These are phyloP conservation scores for Zaprionus inermis DNA, from an alignment of 1,140 invertebrate genomes.

Conservation along the genomic window DNA sequence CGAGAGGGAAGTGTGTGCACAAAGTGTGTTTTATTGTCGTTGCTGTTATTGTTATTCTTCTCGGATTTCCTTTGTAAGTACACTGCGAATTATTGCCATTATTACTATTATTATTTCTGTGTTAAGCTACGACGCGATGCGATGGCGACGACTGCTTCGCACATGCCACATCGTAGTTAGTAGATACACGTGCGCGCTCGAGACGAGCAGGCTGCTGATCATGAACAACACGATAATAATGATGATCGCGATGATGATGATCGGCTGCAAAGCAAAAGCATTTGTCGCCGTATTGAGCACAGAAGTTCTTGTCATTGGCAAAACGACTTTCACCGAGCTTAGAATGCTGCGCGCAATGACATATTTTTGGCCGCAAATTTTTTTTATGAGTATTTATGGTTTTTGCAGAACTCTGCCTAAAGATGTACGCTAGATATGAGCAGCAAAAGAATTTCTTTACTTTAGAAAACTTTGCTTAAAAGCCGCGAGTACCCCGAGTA, in stretches of 20 bases:
- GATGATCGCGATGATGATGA: conserved; percentile 32
- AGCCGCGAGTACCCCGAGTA: neutral
- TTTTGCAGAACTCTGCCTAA: conserved; percentile 58
- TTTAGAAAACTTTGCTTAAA: conserved; percentile 12
- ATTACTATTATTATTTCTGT: conserved; percentile 80
- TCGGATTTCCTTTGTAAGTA: conserved; percentile 53
- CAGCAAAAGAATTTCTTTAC: conserved; percentile 32
- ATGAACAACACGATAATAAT: conserved; percentile 37
- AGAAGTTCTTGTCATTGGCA: conserved; percentile 77
- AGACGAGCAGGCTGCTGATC: conserved; percentile 26
- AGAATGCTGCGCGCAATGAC: conserved; percentile 63
- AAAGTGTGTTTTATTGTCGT: conserved; percentile 10
- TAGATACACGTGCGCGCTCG: conserved; percentile 56
- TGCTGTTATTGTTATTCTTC: conserved; percentile 59
- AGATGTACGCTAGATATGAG: conserved; percentile 53
- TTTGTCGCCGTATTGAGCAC: conserved; percentile 77
- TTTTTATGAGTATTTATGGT: conserved; percentile 54
- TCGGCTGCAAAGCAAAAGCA: conserved; percentile 31
- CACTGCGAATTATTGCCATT: conserved; percentile 64
- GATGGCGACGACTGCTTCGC: conserved; percentile 32
- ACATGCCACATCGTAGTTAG: conserved; percentile 72
- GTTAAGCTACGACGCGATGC: conserved; percentile 69
- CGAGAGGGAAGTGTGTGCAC: neutral
- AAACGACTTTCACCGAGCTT: conserved; percentile 80
- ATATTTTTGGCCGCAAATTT: conserved; percentile 66